Conservation (phyloP, 2,113 vertebrate species). For the Paracanthobrama guichenoti region DNA sequence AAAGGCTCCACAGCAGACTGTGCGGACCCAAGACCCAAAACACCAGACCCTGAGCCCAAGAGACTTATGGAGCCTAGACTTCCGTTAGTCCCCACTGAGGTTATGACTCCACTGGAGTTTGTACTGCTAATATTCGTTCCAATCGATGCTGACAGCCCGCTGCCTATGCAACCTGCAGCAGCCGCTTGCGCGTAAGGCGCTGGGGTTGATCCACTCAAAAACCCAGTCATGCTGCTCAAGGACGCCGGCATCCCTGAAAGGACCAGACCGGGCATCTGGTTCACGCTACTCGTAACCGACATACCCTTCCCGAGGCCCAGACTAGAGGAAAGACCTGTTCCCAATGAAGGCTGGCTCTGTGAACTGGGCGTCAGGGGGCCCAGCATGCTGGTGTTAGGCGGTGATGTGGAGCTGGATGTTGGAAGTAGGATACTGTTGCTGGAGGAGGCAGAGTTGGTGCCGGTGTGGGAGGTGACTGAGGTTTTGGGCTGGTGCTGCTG, state of each 20-base stretch:
- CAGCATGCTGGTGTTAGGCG: constrained; percentile 62
- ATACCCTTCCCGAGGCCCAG: constrained; percentile 62
- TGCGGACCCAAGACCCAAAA: constrained; percentile 62
- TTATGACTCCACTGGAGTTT: constrained; percentile 45
- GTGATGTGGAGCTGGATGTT: constrained; percentile 55
- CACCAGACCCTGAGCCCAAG: constrained; percentile 61
- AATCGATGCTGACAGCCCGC: constrained; percentile 56
- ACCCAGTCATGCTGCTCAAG: constrained; percentile 64
- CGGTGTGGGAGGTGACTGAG: constrained; percentile 54
- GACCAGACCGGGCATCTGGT: constrained; percentile 67
- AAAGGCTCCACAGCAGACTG: constrained; percentile 61
- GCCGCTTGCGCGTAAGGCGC: constrained; percentile 85
- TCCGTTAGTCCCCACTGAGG: constrained; percentile 61
- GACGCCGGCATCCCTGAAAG: constrained; percentile 74
- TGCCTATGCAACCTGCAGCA: constrained; percentile 61
- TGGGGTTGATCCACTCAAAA: constrained; percentile 72
- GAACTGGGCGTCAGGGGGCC: constrained; percentile 57
- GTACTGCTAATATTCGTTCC: constrained; percentile 51
- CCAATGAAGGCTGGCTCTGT: constrained; percentile 52
- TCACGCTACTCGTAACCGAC: constrained; percentile 44
- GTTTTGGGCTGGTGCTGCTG: constrained; percentile 72
- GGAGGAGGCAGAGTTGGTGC: constrained; percentile 31
- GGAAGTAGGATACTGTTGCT: constrained; percentile 57
- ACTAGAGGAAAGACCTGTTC: constrained; percentile 59
- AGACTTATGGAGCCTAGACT: constrained; percentile 62